phyloP scores from a whole-genome alignment of 2,888 invertebrate genomes.

The Adelognathus sp. region DNA sequence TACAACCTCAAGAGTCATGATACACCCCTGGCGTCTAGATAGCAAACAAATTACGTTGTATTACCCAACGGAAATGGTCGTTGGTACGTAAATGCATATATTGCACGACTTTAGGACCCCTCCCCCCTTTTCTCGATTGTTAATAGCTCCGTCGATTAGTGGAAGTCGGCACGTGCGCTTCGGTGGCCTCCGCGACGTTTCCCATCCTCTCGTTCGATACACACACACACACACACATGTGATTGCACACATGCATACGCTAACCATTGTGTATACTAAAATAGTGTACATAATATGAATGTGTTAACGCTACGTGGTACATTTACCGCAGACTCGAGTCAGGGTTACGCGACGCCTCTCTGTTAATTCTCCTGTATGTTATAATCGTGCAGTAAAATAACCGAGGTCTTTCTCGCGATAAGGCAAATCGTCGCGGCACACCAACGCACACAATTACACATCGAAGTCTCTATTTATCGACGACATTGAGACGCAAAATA shows the following conservation, averaged over 20 bases:
- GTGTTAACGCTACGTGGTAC: constrained; percentile 20
- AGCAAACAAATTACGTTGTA: constrained; percentile 37
- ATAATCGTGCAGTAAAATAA: constrained; percentile 4
- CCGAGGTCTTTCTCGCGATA: constrained; percentile 41
- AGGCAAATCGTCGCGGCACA: constrained; percentile 11
- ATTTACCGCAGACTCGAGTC: constrained; percentile 28
- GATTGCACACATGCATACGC: not conserved
- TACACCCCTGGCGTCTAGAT: constrained; percentile 15
- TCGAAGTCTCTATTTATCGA: not conserved
- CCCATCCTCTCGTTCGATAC: constrained; percentile 8
- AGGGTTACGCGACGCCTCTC: constrained; percentile 48
- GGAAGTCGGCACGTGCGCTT: constrained; percentile 22
- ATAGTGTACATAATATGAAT: not conserved
- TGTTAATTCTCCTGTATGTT: constrained; percentile 29
- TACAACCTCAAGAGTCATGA: not conserved
- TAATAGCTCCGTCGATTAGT: constrained; percentile 51
- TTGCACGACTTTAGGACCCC: constrained; percentile 12
- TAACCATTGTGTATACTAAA: constrained; percentile 10
- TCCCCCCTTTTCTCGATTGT: constrained; percentile 30
- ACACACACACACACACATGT: not conserved
- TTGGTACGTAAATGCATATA: constrained; percentile 6
- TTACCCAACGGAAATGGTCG: constrained; percentile 41
- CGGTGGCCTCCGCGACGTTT: constrained; percentile 23
- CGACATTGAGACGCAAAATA: not conserved
- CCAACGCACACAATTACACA: too few species aligned